A percentile compares a stretch with the other conserved stretches of the same genome.
Conservation (phyloP, 1,140 invertebrate genomes). For the Calosoma granatense region DNA sequence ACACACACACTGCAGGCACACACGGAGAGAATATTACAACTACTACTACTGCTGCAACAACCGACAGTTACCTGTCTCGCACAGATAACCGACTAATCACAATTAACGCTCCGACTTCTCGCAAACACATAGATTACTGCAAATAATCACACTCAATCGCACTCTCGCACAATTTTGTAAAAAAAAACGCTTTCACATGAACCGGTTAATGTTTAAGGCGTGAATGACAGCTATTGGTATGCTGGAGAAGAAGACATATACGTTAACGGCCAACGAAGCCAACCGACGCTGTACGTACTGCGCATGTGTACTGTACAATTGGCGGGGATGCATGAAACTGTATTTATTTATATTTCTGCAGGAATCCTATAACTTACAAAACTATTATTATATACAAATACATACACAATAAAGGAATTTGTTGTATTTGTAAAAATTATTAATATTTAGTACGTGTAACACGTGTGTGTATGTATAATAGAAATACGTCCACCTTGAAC, state of each 20-base stretch:
- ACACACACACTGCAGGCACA: slow-evolving; percentile 13
- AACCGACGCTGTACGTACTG: neutral
- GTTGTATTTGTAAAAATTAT: too few species aligned
- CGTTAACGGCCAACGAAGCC: neutral
- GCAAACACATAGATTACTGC: neutral
- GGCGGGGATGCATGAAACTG: too few species aligned
- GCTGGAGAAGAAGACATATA: neutral
- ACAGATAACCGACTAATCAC: neutral
- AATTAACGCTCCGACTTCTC: neutral
- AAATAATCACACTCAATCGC: neutral
- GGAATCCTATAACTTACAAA: too few species aligned
- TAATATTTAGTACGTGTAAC: too few species aligned
- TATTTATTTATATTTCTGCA: too few species aligned
- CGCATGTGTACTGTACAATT: too few species aligned
- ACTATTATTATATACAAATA: too few species aligned
- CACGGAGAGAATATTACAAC: neutral
- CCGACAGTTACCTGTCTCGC: neutral
- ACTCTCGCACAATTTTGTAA: slow-evolving; percentile 2
- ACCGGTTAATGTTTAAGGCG: slow-evolving; percentile 2
- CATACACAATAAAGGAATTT: too few species aligned
- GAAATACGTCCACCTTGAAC: too few species aligned
- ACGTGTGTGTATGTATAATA: too few species aligned
- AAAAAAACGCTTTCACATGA: neutral
- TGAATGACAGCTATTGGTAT: slow-evolving; percentile 2
- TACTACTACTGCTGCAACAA: neutral